Evolutionary conservation across 2,888 invertebrate genomes (phyloP).

Genomic region (Drosophila helvetica): DNA sequence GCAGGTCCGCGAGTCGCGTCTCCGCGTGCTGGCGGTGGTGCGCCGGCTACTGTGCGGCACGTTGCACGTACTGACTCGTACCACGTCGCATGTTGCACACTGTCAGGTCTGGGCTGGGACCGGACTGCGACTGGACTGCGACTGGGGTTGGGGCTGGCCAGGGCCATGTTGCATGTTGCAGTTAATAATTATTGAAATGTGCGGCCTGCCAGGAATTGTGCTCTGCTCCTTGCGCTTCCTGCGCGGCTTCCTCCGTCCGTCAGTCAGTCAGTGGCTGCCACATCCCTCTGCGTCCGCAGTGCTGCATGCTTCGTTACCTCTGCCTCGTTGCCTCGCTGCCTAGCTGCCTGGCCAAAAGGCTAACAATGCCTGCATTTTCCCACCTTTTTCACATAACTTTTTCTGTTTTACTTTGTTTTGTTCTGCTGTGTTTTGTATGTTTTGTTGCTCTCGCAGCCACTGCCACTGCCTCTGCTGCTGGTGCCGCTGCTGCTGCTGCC

Average conservation of each 20-base stretch:
- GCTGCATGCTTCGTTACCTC: constrained; percentile 78
- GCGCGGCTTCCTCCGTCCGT: constrained; percentile 68
- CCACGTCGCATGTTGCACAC: constrained; percentile 18
- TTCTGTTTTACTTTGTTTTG: constrained; percentile 49
- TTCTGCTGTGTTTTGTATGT: constrained; percentile 29
- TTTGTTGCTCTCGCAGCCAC: constrained; percentile 14
- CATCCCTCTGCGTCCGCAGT: constrained; percentile 43
- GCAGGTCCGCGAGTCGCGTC: constrained; percentile 51
- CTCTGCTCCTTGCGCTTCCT: constrained; percentile 78
- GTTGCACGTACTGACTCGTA: constrained; percentile 53
- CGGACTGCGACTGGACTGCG: constrained; percentile 17
- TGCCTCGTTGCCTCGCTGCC: constrained; percentile 66
- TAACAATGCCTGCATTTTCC: constrained; percentile 80
- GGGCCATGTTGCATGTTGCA: constrained; percentile 78
- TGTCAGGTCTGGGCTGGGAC: constrained; percentile 19
- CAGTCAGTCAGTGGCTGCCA: constrained; percentile 15
- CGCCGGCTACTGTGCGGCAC: constrained; percentile 72
- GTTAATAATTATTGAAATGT: constrained; percentile 81
- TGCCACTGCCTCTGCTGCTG: constrained; percentile 16
- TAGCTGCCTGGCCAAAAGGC: constrained; percentile 63
- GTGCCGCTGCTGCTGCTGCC: constrained; percentile 32
- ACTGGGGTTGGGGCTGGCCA: constrained; percentile 21
- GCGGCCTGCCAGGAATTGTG: constrained; percentile 76
- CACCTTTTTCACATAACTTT: constrained; percentile 80
- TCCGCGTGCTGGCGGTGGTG: constrained; percentile 22